Evolutionary conservation across 2,113 vertebrate species (phyloP).

Genomic region (Telmatochromis sp.): DNA sequence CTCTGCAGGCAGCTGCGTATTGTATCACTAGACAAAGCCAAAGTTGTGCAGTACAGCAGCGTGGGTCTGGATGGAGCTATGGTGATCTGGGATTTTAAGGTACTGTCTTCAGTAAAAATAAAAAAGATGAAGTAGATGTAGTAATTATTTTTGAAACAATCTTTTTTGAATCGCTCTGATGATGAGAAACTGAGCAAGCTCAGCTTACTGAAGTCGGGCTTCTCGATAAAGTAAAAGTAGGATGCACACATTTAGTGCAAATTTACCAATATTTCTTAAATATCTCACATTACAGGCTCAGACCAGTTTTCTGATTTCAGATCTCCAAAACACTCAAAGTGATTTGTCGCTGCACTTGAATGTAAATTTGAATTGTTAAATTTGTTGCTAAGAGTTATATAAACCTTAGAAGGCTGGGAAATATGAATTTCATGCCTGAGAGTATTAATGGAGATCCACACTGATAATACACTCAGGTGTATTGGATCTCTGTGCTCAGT

Average conservation of each 20-base stretch:
- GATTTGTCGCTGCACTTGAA: not conserved
- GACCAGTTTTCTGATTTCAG: not conserved
- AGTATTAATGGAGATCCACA: not conserved
- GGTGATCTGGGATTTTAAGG: slow-evolving; percentile 73
- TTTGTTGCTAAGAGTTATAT: not conserved
- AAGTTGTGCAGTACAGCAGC: slow-evolving; percentile 71
- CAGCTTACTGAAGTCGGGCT: not conserved
- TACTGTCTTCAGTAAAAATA: not conserved
- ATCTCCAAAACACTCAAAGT: not conserved
- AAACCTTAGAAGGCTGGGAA: not conserved
- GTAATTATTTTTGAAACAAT: not conserved
- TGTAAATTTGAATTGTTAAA: not conserved
- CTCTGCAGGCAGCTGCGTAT: slow-evolving; percentile 55
- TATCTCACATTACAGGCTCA: not conserved
- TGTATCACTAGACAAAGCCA: slow-evolving; percentile 46
- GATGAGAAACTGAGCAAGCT: not conserved
- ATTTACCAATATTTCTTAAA: not conserved
- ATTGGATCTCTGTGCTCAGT: not conserved
- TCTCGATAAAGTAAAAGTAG: not conserved
- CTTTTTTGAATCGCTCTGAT: not conserved
- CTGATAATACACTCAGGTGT: not conserved
- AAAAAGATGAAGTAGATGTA: not conserved
- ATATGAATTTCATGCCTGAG: not conserved
- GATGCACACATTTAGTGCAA: not conserved
- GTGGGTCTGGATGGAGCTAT: slow-evolving; percentile 72